Evolutionary conservation across 1,140 invertebrate species (phyloP).

Genomic region (Centruroides sculpturatus): DNA sequence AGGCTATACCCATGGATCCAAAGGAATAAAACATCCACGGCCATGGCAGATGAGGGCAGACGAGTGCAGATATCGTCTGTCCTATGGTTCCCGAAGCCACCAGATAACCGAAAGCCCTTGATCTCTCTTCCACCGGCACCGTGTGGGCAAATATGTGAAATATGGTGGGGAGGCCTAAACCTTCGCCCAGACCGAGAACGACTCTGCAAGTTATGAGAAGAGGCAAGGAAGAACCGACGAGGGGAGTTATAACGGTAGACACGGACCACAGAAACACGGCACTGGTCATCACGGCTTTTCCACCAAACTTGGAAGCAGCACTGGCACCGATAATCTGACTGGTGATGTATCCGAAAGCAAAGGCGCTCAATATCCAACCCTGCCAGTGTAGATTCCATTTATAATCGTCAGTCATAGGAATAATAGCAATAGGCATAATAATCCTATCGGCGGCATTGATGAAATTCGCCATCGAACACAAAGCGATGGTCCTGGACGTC

Average conservation of each 20-base stretch:
- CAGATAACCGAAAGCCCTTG: slow-evolving; percentile 58
- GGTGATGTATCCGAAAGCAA: slow-evolving; percentile 63
- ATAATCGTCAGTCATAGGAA: slow-evolving; percentile 57
- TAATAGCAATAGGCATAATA: slow-evolving; percentile 65
- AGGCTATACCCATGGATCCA: slow-evolving; percentile 51
- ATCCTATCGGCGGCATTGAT: slow-evolving; percentile 65
- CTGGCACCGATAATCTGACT: slow-evolving; percentile 58
- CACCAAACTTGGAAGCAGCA: slow-evolving; percentile 53
- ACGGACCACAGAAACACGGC: slow-evolving; percentile 61
- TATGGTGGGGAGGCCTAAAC: slow-evolving; percentile 59
- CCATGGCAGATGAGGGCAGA: slow-evolving; percentile 50
- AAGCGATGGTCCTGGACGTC: slow-evolving; percentile 40
- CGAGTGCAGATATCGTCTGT: slow-evolving; percentile 57
- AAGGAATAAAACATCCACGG: slow-evolving; percentile 55
- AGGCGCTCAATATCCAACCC: slow-evolving; percentile 62
- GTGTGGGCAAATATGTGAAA: slow-evolving; percentile 63
- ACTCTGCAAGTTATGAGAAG: slow-evolving; percentile 48
- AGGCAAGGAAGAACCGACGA: slow-evolving; percentile 47
- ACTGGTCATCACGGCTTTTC: slow-evolving; percentile 50
- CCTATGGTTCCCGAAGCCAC: slow-evolving; percentile 58
- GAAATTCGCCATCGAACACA: slow-evolving; percentile 61
- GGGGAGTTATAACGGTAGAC: slow-evolving; percentile 54
- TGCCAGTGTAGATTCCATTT: slow-evolving; percentile 56
- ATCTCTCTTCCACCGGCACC: slow-evolving; percentile 56
- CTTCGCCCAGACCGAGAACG: slow-evolving; percentile 56